phyloP scores from a whole-genome alignment of 2,113 vertebrate genomes.

The Grallaria varia region DNA sequence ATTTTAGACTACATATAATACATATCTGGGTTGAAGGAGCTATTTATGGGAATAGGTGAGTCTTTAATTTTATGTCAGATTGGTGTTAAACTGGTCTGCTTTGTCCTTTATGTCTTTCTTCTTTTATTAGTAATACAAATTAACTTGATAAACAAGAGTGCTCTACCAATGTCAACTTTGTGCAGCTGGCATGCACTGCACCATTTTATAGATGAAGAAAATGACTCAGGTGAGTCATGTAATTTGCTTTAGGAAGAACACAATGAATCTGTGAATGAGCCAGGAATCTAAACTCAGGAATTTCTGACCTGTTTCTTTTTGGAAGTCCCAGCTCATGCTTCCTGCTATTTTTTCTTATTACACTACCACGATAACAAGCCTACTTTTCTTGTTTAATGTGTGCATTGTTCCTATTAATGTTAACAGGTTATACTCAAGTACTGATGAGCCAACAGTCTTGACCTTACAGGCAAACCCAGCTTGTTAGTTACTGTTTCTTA shows the following conservation, averaged over 20 bases:
- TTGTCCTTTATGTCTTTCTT: neutral
- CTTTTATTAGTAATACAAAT: neutral
- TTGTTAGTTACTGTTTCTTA: conserved; percentile 3
- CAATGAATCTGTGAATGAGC: neutral
- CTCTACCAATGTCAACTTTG: neutral
- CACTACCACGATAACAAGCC: neutral
- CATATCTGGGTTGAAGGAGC: conserved; percentile 44
- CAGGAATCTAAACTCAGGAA: neutral
- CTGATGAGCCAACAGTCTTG: neutral
- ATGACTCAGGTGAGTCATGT: neutral
- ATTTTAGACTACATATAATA: neutral
- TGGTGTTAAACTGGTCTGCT: neutral
- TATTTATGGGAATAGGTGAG: conserved; percentile 25
- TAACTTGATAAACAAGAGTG: conserved; percentile 10
- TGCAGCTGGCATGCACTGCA: neutral
- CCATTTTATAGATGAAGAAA: neutral
- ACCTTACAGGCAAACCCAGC: neutral
- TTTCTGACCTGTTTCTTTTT: conserved; percentile 15
- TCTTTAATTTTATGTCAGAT: conserved; percentile 13
- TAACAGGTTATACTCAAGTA: neutral
- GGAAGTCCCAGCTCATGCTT: neutral
- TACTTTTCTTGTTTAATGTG: neutral
- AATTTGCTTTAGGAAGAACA: neutral
- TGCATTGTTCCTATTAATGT: neutral
- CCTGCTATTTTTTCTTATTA: conserved; percentile 2